Base-by-base conservation (phyloP, 1,140 invertebrate species). In the Drosophila pallidifrons region DNA sequence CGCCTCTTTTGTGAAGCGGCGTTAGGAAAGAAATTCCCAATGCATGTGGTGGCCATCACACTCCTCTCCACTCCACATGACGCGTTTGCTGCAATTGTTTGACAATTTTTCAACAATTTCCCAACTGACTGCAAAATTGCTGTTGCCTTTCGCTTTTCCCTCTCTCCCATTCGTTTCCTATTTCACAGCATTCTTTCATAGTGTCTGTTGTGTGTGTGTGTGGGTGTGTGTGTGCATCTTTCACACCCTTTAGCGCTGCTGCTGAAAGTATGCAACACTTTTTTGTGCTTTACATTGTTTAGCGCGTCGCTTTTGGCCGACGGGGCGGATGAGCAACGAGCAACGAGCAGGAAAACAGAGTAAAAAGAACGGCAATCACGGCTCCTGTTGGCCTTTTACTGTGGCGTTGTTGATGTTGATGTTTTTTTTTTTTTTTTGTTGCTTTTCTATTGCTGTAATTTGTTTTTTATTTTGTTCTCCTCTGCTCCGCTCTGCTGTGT, bases 51-150 rank as follows among this genome's bases (percentile, higher is more conserved):
- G 35, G 35, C 11, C 52, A 55, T 49, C 5, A 3, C 38, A 32
- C 47, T 16, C 35, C 35, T 8, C 20, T 25, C 20, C 3, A 25
- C 20, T 25, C 20, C 20, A 13, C 67, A 52, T 32, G 13, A 28
- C 10, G n/a, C 41, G n/a, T 35, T 45, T 20, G 77, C 60, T 52
- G 83, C 83, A 88, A 87, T 87, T 87, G 83, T 88, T 87, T 87
- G 83, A 87, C 83, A 87, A 87, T 87, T 87, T 87, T 87, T 87
- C 83, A 88, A 82, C 83, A 75, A 82, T 87, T 88, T 80, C 78
- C 75, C 83, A 79, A 57, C 64, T 66, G 83, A 82, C 66, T 66
- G 73, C 75, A 73, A 67, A 71, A 65, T 59, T 82, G 46, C 41
- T n/a, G 35, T 20, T n/a, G 15, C 47, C 25, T 25, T 45, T 38